Evolutionary conservation across 2,888 invertebrate species (phyloP).

Genomic region (Ophion ventricosus): DNA sequence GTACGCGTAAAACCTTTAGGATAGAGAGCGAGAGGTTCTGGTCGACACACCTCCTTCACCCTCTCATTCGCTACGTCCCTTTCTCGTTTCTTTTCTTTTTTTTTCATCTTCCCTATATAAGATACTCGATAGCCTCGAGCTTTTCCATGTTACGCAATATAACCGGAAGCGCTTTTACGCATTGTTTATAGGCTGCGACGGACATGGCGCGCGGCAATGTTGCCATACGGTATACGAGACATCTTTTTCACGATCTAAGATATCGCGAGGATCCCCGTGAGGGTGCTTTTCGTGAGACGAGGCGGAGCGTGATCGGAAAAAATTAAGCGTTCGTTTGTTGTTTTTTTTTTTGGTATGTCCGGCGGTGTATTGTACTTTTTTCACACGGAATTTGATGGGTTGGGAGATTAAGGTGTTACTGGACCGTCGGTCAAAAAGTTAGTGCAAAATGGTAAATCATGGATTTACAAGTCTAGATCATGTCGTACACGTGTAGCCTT

Average conservation of each 20-base stretch:
- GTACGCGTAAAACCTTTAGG: constrained; percentile 43
- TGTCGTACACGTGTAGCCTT: no score
- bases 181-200: constrained; percentile 72
- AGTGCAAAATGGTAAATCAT: no score
- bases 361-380: neutral
- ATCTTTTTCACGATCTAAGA: constrained; percentile 13
- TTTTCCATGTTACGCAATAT: constrained; percentile 69
- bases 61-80: constrained; percentile 28
- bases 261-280: constrained; percentile 8
- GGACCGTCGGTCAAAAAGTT: no score
- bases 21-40: constrained; percentile 53
- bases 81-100: constrained; percentile 27
- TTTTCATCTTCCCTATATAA: constrained; percentile 14
- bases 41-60: constrained; percentile 69
- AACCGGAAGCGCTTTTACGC: constrained; percentile 74
- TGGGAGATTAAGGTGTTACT: no score
- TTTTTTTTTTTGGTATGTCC: neutral
- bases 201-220: neutral
- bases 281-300: constrained; percentile 32
- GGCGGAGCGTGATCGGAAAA: constrained; percentile 41
- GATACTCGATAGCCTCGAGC: constrained; percentile 22
- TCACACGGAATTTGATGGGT: neutral
- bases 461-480: no score
- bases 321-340: neutral
- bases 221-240: neutral